Base-by-base conservation (phyloP, 2,113 vertebrate genomes). In the Salvelinus alpinus region DNA sequence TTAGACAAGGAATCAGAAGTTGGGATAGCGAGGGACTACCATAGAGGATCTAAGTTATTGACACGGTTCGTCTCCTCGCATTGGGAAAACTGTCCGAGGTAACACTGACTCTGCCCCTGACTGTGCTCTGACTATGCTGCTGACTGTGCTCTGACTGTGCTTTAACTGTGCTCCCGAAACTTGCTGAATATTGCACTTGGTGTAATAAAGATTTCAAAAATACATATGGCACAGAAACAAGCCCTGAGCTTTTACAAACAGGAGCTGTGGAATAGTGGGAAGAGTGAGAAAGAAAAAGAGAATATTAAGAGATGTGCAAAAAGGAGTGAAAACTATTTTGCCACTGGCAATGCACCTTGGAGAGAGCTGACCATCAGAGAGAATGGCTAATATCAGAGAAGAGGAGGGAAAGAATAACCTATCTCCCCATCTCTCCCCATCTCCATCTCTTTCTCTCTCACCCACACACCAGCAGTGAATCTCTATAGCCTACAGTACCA, bases 261-360 rank as follows among this genome's bases (percentile, higher is more conserved):
- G n/a, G 24, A 25, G 3, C 5, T 3, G 22, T 16, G n/a, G 38
- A 11, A 48, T 9, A 48, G 34, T 47, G 7, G 25, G 16, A 31
- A 64, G 69, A 66, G 64, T 66, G 77, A 77, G 69, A 34, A 54
- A 76, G 31, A 29, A 47, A 34, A 22, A 44, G 54, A 66, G 20
- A 60, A 7, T 4, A 51, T 16, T 3, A 16, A 38, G 29, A n/a
- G 71, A 59, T 70, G 31, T 4, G 4, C 3, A 54, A 64, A 59
- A 70, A 57, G 72, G 44, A 22, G 59, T 51, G 11, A 11, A 14
- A n/a, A 13, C 34, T 47, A 14, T 22, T 12, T 27, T 20, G 18
- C 34, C 20, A 70, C 14, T 14, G 44, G 44, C n/a, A 48, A 12
- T 18, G 8, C 44, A 13, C 38, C 8, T 47, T 38, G 44, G 68